Base-by-base conservation (phyloP, 2,797 vertebrate genomes). In the Dromococcyx pavoninus region DNA sequence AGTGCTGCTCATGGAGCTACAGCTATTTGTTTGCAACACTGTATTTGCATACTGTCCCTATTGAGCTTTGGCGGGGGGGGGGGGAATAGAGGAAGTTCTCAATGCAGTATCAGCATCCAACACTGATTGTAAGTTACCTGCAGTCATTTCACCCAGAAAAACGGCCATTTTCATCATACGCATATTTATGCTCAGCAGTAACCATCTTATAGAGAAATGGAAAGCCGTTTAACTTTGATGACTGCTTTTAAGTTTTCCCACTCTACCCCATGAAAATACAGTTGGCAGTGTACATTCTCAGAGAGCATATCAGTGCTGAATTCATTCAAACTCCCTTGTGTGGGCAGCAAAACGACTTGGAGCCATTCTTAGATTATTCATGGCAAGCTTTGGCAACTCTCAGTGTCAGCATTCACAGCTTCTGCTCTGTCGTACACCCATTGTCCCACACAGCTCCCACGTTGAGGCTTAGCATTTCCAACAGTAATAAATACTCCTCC, bases 311-410 rank as follows among this genome's bases (percentile, higher is more conserved):
- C 95, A 95, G 58, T 71, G 0, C 70, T 89, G 94, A 90, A 94
- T 96, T 93, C 90, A 95, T 94, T 95, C 89, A 95, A 78, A 88
- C 50, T 70, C 85, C 81, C 88, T 80, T 10, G 25, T 14, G 39
- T 13, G 56, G 88, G 74, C 88, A 93, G 74, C 73, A 94, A 95
- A 88, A 93, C 66, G 58, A 44, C 56, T n/a, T 60, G 56, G 74
- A 91, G 70, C 73, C 90, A 70, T 84, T 93, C 73, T 93, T 95
- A 78, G 71, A 91, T 91, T 94, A 94, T 94, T 96, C 95, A 94
- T 93, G 39, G 70, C 35, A 70, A 82, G 39, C 71, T 93, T 91
- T 93, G 90, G 83, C 93, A 95, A 21, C 76, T 81, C 11, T 3
- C 70, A 17, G 83, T 91, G 90, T 93, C 86, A 95, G 91, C 62